Base-by-base conservation (phyloP, 2,797 vertebrate species). In the Zonotrichia albicollis region DNA sequence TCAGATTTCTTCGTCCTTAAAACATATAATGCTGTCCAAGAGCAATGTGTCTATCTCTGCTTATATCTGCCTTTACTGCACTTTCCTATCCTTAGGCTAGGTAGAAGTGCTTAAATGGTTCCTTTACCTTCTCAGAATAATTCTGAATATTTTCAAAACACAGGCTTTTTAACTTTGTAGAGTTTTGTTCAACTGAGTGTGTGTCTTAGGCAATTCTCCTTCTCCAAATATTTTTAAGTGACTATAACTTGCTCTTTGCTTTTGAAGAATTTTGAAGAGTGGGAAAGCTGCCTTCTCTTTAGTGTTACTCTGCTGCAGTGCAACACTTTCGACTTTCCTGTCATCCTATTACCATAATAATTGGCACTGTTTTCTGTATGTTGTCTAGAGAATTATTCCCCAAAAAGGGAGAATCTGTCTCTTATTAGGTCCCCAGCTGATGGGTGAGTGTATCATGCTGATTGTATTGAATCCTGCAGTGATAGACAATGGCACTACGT, bases 191-290 rank as follows among this genome's bases (percentile, higher is more conserved):
- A 75, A 16, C n/a, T 50, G 75, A 51, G 11, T 20, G 1, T 77
- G 11, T 89, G 89, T 95, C 89, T 79, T 15, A 60, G 20, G 26
- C 79, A 89, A 2, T 94, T 80, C 12, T 83, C 72, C n/a, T 34
- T 87, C 72, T 80, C 93, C 26, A 85, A 5, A 7, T 82, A 76
- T 84, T 71, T 90, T 83, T 58, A 86, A 79, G 16, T 71, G 61
- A 77, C 38, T 83, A 36, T 79, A 87, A 87, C 45, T 77, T 87
- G 9, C 21, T 83, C 7, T 65, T n/a, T 89, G 40, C 84, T 85
- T 78, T 65, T 89, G 54, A 87, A 61, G 82, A 87, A 65, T 92
- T 93, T 64, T 89, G 78, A 92, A 48, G 62, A 50, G 34, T 81
- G 23, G n/a, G 36, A 89, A 73, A 82, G 22, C 65, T 93, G 50